A percentile compares a stretch with the other conserved stretches of the same genome.
Evolutionary conservation across 2,797 vertebrate genomes (phyloP).

Genomic region (Gadopsis bispinosus): DNA sequence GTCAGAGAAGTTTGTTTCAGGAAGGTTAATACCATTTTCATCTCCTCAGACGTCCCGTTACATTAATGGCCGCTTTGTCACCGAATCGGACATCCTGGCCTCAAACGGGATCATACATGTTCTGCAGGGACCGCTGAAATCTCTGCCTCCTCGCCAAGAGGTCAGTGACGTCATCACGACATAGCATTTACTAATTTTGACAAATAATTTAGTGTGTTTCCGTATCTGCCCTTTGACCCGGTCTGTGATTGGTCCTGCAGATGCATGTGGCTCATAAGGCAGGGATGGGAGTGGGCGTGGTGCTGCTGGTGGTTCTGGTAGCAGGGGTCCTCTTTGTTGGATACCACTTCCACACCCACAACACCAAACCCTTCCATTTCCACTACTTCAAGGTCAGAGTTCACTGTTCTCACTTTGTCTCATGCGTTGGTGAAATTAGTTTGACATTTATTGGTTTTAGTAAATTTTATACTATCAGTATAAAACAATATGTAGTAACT

Average conservation of each 20-base stretch:
- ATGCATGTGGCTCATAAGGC: slow-evolving; percentile 79
- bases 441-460: no score
- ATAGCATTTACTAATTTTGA: neutral
- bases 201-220: neutral
- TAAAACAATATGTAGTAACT: no score
- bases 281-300: slow-evolving; percentile 84
- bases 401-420: neutral
- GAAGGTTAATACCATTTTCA: neutral
- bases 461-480: no score
- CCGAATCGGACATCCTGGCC: slow-evolving; percentile 87
- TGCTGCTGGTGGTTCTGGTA: slow-evolving; percentile 83
- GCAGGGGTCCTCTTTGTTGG: slow-evolving; percentile 78
- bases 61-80: slow-evolving; percentile 88
- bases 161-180: slow-evolving; percentile 73
- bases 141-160: slow-evolving; percentile 78
- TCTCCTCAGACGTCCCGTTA: slow-evolving; percentile 85
- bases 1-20: neutral
- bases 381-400: slow-evolving; percentile 89
- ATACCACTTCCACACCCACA: slow-evolving; percentile 89
- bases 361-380: slow-evolving; percentile 85
- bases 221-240: neutral
- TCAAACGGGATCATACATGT: slow-evolving; percentile 95
- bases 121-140: slow-evolving; percentile 89
- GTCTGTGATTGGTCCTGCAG: slow-evolving; percentile 46
- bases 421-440: neutral